These are phyloP conservation scores for Todus mexicanus DNA, from an alignment of 2,797 vertebrate genomes.

Conservation along the genomic window DNA sequence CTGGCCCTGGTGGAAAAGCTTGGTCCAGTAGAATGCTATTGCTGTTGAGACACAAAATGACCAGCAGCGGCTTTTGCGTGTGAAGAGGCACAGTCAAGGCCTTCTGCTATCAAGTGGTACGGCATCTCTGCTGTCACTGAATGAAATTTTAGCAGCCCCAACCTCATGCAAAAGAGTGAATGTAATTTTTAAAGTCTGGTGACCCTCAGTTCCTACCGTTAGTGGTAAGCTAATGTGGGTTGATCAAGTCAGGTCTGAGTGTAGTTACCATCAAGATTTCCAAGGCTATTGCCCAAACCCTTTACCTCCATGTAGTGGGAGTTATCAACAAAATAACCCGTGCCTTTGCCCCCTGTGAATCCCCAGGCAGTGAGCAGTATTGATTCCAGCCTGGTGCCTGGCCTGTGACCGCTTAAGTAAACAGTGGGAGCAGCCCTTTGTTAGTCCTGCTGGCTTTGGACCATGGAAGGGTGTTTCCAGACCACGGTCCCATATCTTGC, in stretches of 20 bases:
- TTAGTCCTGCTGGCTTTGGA: not conserved
- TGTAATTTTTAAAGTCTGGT: not conserved
- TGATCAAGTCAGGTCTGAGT: not conserved
- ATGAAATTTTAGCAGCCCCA: not conserved
- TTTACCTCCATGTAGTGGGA: not conserved
- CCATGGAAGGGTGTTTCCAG: not conserved
- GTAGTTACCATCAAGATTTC: not conserved
- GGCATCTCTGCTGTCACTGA: not conserved
- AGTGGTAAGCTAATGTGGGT: not conserved
- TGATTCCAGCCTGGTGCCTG: not conserved
- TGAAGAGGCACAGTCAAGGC: not conserved
- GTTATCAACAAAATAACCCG: not conserved
- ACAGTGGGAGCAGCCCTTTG: not conserved
- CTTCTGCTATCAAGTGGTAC: not conserved
- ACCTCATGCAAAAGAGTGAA: not conserved
- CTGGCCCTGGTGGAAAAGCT: not conserved
- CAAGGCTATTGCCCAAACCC: not conserved
- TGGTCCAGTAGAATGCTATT: not conserved
- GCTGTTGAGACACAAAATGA: not conserved
- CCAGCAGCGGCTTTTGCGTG: not conserved
- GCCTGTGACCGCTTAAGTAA: not conserved
- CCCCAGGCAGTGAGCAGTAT: not conserved
- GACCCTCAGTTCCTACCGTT: not conserved
- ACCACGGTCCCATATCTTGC: not conserved
- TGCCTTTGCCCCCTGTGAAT: not conserved